phyloP scores from a whole-genome alignment of 2,113 vertebrate genomes.

The Erpornis zantholeuca region DNA sequence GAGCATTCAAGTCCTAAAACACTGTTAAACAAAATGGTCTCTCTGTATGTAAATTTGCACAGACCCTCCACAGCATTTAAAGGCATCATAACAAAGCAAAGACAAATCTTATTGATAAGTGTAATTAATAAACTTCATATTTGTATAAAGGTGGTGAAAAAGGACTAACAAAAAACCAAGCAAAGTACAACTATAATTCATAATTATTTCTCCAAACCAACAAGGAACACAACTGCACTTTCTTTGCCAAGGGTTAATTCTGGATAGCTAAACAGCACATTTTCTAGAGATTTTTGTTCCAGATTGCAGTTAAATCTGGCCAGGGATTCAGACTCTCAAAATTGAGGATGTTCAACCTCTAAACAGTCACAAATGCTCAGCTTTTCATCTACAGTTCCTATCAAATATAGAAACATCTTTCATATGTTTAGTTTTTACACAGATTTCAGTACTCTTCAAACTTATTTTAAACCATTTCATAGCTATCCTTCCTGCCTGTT shows the following conservation, averaged over 20 bases:
- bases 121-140: background rate
- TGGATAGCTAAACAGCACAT: background rate
- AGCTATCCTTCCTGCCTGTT: constrained; percentile 61
- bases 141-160: background rate
- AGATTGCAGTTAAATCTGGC: constrained; percentile 54
- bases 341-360: constrained; percentile 41
- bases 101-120: background rate
- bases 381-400: constrained; percentile 44
- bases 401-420: constrained; percentile 64
- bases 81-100: background rate
- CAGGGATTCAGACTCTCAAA: constrained; percentile 28
- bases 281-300: constrained; percentile 25
- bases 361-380: constrained; percentile 46
- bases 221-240: background rate
- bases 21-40: background rate
- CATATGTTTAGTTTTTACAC: constrained; percentile 53
- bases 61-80: background rate
- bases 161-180: background rate
- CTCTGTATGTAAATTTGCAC: background rate
- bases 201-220: background rate
- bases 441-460: constrained; percentile 56
- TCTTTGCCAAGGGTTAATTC: constrained; percentile 36
- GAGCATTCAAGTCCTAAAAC: background rate
- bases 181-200: background rate
- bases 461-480: constrained; percentile 60